Base-by-base conservation (phyloP, 2,888 invertebrate species). In the Caenorhabditis wallacei region DNA sequence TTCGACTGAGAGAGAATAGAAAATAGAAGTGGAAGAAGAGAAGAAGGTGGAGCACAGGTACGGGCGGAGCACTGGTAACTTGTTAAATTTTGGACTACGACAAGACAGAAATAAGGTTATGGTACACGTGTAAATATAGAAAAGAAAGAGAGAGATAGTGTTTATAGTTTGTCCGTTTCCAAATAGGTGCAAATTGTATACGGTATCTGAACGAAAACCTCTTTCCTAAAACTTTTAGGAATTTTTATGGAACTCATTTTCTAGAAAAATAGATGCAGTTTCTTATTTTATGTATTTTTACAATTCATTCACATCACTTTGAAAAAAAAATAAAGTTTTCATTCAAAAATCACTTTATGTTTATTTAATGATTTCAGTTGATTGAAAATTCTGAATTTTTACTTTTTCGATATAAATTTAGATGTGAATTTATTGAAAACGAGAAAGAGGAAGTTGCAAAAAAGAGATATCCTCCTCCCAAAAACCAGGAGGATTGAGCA, bases 41-140 rank as follows among this genome's bases (percentile, higher is more conserved):
- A 26, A 54, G 35, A 46, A n/a, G 40, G 57, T 30, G 75, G 66
- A 22, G 66, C 66, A 61, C 18, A 37, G 66, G 53, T 53, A 66
- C 51, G 53, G 68, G 68, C 76, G 68, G 76, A 43, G 76, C 76
- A 68, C 57, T 35, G 37, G 68, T 66, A 68, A 68, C 76, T 76
- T 68, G 76, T 76, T 43, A 76, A 48, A 61, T 68, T 76, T 76
- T 53, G 68, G 61, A 68, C 75, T n/a, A 43, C 40, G 61, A 54
- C 24, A 30, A 30, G 59, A 66, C 56, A 57, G 57, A 66, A 57
- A 57, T 56, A 56, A 46, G 64, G 61, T 26, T 46, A 59, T 46
- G 20, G 63, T 51, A 59, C 51, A 68, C 24, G 37, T 56, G 53
- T 30, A 68, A 75, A 66, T 37, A 75, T 22, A 24, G 18, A 18